Evolutionary conservation across 2,113 vertebrate genomes (phyloP).

Genomic region (Psilopsiagon aurifrons): DNA sequence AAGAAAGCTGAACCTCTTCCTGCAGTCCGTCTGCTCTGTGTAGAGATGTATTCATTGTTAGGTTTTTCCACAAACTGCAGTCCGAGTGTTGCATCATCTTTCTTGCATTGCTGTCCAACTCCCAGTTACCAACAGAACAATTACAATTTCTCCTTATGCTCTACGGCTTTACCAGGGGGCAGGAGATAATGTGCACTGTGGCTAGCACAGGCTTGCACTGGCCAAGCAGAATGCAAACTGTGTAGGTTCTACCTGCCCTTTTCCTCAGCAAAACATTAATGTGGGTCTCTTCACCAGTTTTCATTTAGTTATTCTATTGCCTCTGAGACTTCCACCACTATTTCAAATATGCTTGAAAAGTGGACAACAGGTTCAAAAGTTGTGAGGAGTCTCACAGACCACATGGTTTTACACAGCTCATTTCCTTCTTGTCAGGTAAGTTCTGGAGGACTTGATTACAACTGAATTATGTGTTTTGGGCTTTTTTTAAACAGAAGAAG

Average conservation of each 20-base stretch:
- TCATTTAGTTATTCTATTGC: neutral
- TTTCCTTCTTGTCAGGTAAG: neutral
- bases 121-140: neutral
- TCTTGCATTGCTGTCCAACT: neutral
- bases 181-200: neutral
- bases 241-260: neutral
- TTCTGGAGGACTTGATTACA: slow-evolving; percentile 13
- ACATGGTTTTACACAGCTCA: neutral
- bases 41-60: neutral
- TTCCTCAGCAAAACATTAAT: neutral
- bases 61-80: neutral
- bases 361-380: neutral
- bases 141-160: neutral
- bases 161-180: neutral
- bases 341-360: neutral
- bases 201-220: neutral
- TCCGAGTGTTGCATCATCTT: neutral
- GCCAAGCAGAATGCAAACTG: neutral
- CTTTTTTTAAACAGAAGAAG: slow-evolving; percentile 74
- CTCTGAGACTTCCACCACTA: neutral
- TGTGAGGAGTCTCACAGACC: neutral
- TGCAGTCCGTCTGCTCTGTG: neutral
- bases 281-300: neutral
- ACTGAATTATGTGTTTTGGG: neutral
- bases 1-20: neutral